Conservation (phyloP, 2,113 vertebrate species). For the Halichoerus grypus region DNA sequence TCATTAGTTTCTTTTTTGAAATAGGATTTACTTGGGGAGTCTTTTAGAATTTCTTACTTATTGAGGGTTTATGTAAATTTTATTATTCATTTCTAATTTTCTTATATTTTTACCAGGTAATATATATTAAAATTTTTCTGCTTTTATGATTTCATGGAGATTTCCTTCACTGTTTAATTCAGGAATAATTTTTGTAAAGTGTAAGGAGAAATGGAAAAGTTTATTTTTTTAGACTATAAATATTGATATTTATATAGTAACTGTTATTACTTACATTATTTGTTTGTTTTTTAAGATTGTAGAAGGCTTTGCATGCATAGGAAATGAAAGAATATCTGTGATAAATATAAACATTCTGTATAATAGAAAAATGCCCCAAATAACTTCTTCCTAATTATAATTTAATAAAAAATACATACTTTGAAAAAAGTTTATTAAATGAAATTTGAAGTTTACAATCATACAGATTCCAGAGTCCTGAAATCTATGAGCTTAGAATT, state of each 20-base stretch:
- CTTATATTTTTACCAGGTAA: constrained; percentile 14
- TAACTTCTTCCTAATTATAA: constrained; percentile 10
- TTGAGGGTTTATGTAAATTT: not conserved
- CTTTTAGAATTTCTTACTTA: constrained; percentile 16
- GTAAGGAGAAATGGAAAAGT: not conserved
- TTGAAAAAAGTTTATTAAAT: not conserved
- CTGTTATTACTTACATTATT: not conserved
- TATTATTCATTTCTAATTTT: constrained; percentile 6
- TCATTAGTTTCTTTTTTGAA: constrained; percentile 6
- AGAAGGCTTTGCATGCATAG: not conserved
- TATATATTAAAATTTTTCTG: not conserved
- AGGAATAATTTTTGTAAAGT: constrained; percentile 16
- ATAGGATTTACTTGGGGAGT: not conserved
- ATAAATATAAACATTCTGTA: not conserved
- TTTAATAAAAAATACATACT: not conserved
- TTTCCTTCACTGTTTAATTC: constrained; percentile 33
- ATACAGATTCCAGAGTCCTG: not conserved
- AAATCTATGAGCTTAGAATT: constrained; percentile 27
- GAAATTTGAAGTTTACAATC: constrained; percentile 5
- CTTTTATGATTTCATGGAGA: constrained; percentile 15
- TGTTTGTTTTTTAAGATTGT: constrained; percentile 24
- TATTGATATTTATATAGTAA: not conserved
- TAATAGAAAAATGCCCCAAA: not conserved
- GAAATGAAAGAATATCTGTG: not conserved
- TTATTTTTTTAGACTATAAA: constrained; percentile 24